Evolutionary conservation across 2,888 invertebrate genomes (phyloP).

Genomic region (Stegana nigrithorax): DNA sequence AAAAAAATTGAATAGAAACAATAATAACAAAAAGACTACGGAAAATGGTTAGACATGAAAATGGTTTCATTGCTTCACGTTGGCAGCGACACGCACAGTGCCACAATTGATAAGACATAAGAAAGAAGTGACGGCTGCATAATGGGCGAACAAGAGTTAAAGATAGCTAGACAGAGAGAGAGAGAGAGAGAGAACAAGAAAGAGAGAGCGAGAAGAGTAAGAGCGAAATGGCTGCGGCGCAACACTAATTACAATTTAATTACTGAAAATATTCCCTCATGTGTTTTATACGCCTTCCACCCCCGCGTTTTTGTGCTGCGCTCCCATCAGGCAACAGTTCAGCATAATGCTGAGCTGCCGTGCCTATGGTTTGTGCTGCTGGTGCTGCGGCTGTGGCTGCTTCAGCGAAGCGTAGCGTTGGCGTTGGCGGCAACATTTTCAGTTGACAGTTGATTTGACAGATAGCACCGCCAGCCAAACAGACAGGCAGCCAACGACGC

Average conservation of each 20-base stretch:
- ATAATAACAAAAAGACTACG: too few species aligned
- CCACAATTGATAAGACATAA: too few species aligned
- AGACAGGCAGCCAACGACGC: slow-evolving; percentile 40
- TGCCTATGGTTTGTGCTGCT: background rate
- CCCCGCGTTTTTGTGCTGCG: too few species aligned
- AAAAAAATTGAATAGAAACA: too few species aligned
- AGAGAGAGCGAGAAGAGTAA: background rate
- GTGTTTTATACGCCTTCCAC: too few species aligned
- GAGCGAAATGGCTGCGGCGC: slow-evolving; percentile 61
- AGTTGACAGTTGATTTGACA: slow-evolving; percentile 64
- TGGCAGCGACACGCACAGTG: too few species aligned
- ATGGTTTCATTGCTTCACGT: too few species aligned
- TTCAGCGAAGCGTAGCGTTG: slow-evolving; percentile 20
- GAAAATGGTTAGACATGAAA: too few species aligned
- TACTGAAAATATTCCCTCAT: slow-evolving; percentile 65
- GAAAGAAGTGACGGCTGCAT: too few species aligned
- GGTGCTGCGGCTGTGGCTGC: background rate
- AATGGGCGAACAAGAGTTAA: slow-evolving; percentile 26
- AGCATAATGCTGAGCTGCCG: too few species aligned
- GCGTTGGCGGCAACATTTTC: slow-evolving; percentile 33
- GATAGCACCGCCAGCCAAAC: slow-evolving; percentile 61
- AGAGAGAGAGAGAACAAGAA: background rate
- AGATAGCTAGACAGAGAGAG: background rate
- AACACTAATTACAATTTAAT: slow-evolving; percentile 69
- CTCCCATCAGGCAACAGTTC: too few species aligned